Conservation (phyloP, 2,113 vertebrate species). For the Eurystomus gularis region DNA sequence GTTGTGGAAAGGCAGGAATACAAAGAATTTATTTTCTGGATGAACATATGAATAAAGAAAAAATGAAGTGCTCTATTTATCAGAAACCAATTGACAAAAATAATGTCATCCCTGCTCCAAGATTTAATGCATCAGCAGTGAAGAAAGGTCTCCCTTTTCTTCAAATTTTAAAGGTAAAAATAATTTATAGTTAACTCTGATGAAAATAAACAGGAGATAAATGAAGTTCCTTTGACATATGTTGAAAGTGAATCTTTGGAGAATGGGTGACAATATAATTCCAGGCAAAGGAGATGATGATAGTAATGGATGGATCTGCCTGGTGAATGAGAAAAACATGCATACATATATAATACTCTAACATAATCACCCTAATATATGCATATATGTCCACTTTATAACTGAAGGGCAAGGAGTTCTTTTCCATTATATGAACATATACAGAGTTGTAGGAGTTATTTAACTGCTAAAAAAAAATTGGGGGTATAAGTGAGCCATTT, state of each 20-base stretch:
- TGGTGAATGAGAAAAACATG: background rate
- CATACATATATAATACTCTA: background rate
- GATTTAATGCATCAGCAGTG: background rate
- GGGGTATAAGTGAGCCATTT: background rate
- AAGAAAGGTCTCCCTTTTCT: background rate
- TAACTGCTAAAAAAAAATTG: background rate
- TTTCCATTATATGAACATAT: background rate
- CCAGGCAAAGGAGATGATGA: background rate
- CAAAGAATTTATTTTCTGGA: background rate
- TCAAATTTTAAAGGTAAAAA: background rate
- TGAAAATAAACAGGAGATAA: background rate
- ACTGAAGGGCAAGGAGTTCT: background rate
- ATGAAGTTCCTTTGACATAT: background rate
- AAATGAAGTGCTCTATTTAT: background rate
- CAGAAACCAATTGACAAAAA: background rate
- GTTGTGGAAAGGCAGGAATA: background rate
- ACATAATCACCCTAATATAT: background rate
- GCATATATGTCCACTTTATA: background rate
- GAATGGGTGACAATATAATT: background rate
- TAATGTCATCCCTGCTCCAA: background rate
- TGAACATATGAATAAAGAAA: background rate
- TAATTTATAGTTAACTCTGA: background rate
- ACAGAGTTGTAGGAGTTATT: background rate
- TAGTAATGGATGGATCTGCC: background rate
- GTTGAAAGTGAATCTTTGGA: background rate